A percentile compares a stretch with the other conserved stretches of the same genome.
Evolutionary conservation across 2,113 vertebrate genomes (phyloP).

Genomic region (Montifringilla adamsi): DNA sequence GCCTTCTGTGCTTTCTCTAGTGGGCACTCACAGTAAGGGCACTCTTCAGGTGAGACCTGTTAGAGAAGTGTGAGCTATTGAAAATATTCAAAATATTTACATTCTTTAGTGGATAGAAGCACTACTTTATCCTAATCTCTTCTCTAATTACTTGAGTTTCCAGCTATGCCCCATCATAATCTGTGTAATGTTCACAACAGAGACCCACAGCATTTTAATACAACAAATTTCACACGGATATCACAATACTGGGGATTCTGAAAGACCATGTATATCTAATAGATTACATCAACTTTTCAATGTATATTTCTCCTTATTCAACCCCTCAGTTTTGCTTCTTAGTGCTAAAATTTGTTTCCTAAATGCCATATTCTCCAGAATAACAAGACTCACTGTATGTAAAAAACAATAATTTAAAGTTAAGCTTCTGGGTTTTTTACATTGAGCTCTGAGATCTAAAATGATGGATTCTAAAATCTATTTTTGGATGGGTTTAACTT

Average conservation of each 20-base stretch:
- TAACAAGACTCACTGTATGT: background rate
- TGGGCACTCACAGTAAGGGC: background rate
- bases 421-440: background rate
- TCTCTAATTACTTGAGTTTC: conserved; percentile 43
- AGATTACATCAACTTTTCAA: background rate
- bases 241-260: background rate
- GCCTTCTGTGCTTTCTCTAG: background rate
- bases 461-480: background rate
- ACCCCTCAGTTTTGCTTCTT: background rate
- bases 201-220: background rate
- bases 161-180: background rate
- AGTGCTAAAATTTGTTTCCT: background rate
- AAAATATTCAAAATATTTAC: conserved; percentile 70
- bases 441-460: background rate
- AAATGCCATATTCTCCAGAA: background rate
- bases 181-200: background rate
- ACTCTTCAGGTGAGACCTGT: conserved; percentile 37
- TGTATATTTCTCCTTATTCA: background rate
- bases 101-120: conserved; percentile 50
- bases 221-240: background rate
- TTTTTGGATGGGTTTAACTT: background rate
- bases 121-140: conserved; percentile 50
- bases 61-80: conserved; percentile 28
- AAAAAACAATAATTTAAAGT: background rate
- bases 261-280: background rate